Base-by-base conservation (phyloP, 2,113 vertebrate species). In the Oceanodroma tethys region DNA sequence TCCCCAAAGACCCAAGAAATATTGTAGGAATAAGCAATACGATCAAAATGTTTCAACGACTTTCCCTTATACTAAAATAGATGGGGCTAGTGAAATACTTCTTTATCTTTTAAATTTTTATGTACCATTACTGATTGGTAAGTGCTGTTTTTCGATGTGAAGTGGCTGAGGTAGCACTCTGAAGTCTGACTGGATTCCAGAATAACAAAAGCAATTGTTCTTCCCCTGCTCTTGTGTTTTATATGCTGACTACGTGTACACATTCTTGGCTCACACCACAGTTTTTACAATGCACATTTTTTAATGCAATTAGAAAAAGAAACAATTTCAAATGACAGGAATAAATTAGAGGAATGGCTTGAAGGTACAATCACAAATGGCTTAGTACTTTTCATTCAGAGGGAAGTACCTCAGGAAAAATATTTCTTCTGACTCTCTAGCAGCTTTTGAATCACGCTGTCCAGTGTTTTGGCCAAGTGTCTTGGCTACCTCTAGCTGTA, bases 221-320 rank as follows among this genome's bases (percentile, higher is more conserved):
- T 90, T 87, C 43, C 65, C 53, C 25, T 50, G 59, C 60, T 84
- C 48, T 72, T 1, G 0, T 38, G 26, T 62, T 90, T 82, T 82
- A 62, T 72, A 47, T 88, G 45, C 76, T 58, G 53, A 53, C 73
- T 87, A 45, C 16, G 8, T 30, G 27, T 53, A 62, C 58, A 48
- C 50, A 76, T 87, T 94, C 87, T 87, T 91, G 93, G 91, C 91
- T 76, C 58, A 62, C 38, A 32, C 34, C 6, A 10, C 12, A 9
- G 38, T 21, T 88, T 82, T 89, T 75, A 65, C 63, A 90, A 78
- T 70, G 66, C 53, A 53, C 62, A 65, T n/a, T 68, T 94, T 93
- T 96, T 88, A 93, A 85, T 93, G 62, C 66, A 95, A 93, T 94
- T 95, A 96, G 73, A 58, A 91, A 90, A 95, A 92, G 72, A 86